Evolutionary conservation across 92 coral and sea anemone species (phyloP).

Genomic region (Palythoa grandis): DNA sequence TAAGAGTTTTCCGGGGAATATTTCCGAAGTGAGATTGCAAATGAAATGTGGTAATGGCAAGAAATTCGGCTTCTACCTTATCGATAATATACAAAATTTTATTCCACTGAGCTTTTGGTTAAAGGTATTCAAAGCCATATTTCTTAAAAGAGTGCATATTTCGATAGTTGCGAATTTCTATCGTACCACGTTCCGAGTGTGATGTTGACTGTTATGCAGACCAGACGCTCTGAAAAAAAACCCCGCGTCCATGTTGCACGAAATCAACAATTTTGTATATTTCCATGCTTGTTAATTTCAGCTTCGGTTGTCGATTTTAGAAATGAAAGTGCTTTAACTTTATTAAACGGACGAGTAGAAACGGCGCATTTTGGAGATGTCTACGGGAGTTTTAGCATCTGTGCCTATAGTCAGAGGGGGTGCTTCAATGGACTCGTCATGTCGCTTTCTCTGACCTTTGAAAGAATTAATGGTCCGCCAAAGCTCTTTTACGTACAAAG

Average conservation of each 20-base stretch:
- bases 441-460: conserved; percentile 31
- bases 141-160: neutral
- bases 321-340: conserved; percentile 19
- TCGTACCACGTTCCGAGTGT: conserved; percentile 27
- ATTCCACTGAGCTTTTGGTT: neutral
- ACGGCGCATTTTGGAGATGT: neutral
- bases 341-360: conserved; percentile 3
- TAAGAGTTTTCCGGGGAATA: conserved; percentile 54
- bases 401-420: conserved; percentile 12
- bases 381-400: conserved; percentile 27
- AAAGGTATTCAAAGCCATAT: neutral
- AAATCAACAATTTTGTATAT: conserved; percentile 21
- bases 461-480: conserved; percentile 18
- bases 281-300: conserved; percentile 29
- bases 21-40: conserved; percentile 41
- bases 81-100: neutral
- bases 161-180: conserved; percentile 21
- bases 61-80: neutral
- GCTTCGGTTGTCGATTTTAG: conserved; percentile 20
- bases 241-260: conserved; percentile 25
- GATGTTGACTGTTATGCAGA: conserved; percentile 10
- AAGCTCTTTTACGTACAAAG: neutral
- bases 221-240: conserved; percentile 6
- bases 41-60: neutral
- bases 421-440: conserved; percentile 8